phyloP scores from a whole-genome alignment of 1,140 invertebrate species.

The Sycophila sp. region DNA sequence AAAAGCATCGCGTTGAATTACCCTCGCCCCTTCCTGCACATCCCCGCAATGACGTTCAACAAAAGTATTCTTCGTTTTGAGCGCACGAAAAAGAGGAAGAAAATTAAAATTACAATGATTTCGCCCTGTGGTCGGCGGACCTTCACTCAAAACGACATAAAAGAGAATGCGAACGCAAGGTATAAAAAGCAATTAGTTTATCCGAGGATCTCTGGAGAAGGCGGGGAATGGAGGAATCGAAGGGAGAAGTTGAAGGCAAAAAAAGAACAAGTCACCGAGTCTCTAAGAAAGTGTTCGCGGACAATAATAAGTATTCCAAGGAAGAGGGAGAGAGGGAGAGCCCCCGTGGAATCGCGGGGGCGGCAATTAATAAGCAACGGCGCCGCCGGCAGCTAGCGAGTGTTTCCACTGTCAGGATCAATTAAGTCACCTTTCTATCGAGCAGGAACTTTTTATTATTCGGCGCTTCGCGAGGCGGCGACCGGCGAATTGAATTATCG shows the following conservation, averaged over 20 bases:
- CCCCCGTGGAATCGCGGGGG: not conserved
- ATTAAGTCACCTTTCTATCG: conserved; percentile 11
- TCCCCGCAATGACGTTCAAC: too few species aligned
- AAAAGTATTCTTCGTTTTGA: too few species aligned
- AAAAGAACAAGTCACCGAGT: not conserved
- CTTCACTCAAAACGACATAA: too few species aligned
- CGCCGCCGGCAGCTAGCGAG: not conserved
- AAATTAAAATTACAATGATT: too few species aligned
- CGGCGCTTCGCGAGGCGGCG: not conserved
- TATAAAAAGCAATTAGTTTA: conserved; percentile 1
- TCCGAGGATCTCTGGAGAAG: not conserved
- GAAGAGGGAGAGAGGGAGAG: not conserved
- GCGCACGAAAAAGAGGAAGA: too few species aligned
- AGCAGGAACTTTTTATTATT: conserved; percentile 32
- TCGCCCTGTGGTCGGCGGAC: too few species aligned
- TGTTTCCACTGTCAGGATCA: conserved; percentile 14
- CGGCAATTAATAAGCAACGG: conserved; percentile 25
- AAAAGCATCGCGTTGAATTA: too few species aligned
- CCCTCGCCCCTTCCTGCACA: too few species aligned
- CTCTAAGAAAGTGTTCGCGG: not conserved
- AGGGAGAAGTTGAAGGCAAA: not conserved
- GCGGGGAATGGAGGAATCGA: not conserved
- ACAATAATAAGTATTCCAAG: conserved; percentile 16
- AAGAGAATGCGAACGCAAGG: too few species aligned
- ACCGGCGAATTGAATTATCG: conserved; percentile 19